These are phyloP conservation scores for Sylvia borin DNA, from an alignment of 2,797 vertebrate species.

Conservation along the genomic window DNA sequence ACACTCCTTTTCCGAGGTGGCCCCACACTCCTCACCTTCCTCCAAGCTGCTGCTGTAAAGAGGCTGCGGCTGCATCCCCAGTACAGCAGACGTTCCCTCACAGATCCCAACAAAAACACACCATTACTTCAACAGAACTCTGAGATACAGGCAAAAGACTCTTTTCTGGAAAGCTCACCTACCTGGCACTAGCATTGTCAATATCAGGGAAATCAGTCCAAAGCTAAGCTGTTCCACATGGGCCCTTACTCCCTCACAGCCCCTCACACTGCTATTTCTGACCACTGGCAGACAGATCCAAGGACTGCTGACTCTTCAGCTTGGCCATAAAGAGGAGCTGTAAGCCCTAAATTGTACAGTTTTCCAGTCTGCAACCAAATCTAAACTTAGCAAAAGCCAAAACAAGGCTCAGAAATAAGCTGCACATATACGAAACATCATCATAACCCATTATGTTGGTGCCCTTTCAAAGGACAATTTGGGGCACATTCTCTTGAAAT, in stretches of 20 bases:
- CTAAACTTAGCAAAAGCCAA: not conserved
- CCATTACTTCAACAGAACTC: not conserved
- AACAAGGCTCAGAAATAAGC: not conserved
- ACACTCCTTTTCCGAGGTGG: not conserved
- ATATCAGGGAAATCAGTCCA: not conserved
- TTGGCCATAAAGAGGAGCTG: not conserved
- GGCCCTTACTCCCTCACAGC: not conserved
- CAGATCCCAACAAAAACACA: not conserved
- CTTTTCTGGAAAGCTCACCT: not conserved
- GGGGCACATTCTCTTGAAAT: not conserved
- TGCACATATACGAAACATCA: not conserved
- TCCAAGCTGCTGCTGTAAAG: not conserved
- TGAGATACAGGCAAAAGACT: not conserved
- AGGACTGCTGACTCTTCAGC: not conserved
- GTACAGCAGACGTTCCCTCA: not conserved
- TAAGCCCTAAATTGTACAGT: not conserved
- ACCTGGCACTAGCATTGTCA: not conserved
- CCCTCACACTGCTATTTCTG: not conserved
- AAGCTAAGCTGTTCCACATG: not conserved
- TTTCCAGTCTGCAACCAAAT: not conserved
- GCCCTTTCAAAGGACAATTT: not conserved
- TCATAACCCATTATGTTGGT: not conserved
- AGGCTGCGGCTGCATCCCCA: not conserved
- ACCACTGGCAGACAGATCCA: not conserved
- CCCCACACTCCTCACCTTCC: not conserved